Evolutionary conservation across 2,113 vertebrate species (phyloP).

Genomic region (Pithys albifrons): DNA sequence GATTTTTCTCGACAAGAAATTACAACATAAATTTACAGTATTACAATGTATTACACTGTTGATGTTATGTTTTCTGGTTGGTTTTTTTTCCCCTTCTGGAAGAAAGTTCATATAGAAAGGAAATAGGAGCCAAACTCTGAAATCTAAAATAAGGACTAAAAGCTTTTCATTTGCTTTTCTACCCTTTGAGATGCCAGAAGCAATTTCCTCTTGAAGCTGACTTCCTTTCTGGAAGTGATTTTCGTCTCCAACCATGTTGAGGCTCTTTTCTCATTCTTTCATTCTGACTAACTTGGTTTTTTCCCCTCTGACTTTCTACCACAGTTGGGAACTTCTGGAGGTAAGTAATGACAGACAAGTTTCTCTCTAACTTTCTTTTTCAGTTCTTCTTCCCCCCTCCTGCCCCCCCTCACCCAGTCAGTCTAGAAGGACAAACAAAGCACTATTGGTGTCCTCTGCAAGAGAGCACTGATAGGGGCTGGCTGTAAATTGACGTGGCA

Average conservation of each 20-base stretch:
- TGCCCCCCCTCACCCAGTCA: slow-evolving; percentile 27
- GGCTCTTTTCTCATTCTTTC: slow-evolving; percentile 61
- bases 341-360: slow-evolving; percentile 58
- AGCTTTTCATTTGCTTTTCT: slow-evolving; percentile 63
- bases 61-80: background rate
- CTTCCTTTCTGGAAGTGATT: slow-evolving; percentile 81
- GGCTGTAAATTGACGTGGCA: slow-evolving; percentile 85
- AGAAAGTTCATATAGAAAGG: slow-evolving; percentile 33
- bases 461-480: slow-evolving; percentile 76
- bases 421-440: slow-evolving; percentile 78
- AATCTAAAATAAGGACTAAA: slow-evolving; percentile 58
- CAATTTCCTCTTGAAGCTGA: slow-evolving; percentile 74
- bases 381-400: slow-evolving; percentile 19
- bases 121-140: slow-evolving; percentile 49
- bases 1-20: background rate
- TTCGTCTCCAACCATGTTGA: slow-evolving; percentile 72
- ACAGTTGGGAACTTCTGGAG: slow-evolving; percentile 52
- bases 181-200: slow-evolving; percentile 73
- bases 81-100: background rate
- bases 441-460: slow-evolving; percentile 75
- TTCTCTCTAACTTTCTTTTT: slow-evolving; percentile 73
- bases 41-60: background rate
- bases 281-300: slow-evolving; percentile 40
- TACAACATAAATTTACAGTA: background rate
- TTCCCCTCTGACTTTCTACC: slow-evolving; percentile 2